Base-by-base conservation (phyloP, 2,797 vertebrate species). In the Peromyscus eremicus region DNA sequence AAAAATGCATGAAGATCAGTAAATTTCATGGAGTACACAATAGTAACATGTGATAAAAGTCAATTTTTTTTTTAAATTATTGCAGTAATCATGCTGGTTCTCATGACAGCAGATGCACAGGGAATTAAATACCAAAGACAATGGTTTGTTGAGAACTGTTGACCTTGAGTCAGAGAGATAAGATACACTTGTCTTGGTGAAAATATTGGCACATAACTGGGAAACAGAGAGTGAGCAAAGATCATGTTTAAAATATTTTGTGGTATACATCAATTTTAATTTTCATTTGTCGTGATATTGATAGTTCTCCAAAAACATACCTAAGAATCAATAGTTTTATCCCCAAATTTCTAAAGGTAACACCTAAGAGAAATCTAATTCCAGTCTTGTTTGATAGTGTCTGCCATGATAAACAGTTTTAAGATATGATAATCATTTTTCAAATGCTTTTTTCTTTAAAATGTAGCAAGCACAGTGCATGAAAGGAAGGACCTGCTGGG, bases 221-320 rank as follows among this genome's bases (percentile, higher is more conserved):
- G 23, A 71, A 21, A 49, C 10, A 34, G 89, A 76, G 13, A 88
- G 40, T 95, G 85, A 86, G 3, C 32, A 85, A 94, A 83, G 52
- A 95, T 82, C 52, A 73, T 19, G 82, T 86, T 11, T 82, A 85
- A 96, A 92, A 79, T 82, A 77, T 96, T 49, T 91, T 95, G 11
- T 4, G 4, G 6, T 49, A 71, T 92, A 70, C 86, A 89, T 37
- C 55, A 91, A 57, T 89, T 93, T 70, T 80, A n/a, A 16, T 89
- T 95, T 89, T 77, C 49, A 89, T 84, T 14, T 92, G 57, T 94
- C 3, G 25, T 86, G 49, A 66, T 96, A 81, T 55, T 87, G 70
- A 89, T 43, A 93, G 12, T 89, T 91, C 57, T 94, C 57, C 29
- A 57, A 71, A 95, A 89, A 80, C 9, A 64, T 64, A 70, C 52